Percentiles rank a stretch among this genome's conserved stretches.
Conservation (phyloP, 2,113 vertebrate species). For the Holacanthus passer region DNA sequence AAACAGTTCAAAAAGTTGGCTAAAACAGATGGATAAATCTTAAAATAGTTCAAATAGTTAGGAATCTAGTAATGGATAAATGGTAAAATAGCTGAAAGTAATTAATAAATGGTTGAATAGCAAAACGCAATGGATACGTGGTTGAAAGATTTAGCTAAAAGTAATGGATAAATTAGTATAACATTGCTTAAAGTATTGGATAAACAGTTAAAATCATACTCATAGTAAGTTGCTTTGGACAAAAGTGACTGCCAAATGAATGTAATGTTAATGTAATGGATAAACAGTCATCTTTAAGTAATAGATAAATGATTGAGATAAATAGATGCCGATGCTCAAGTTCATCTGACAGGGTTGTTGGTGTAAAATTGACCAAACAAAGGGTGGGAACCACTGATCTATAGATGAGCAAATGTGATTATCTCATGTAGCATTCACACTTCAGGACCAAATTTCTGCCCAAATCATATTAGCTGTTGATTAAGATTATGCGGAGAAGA, state of each 20-base stretch:
- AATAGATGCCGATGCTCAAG: no score
- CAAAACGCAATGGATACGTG: no score
- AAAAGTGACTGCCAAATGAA: neutral
- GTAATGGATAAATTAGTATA: neutral
- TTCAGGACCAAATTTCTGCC: neutral
- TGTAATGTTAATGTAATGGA: neutral
- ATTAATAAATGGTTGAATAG: neutral
- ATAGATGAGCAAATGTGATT: neutral
- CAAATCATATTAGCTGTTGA: neutral
- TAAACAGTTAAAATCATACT: neutral
- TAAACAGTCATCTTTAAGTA: no score
- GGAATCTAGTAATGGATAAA: neutral
- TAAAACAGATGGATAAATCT: neutral
- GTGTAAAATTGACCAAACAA: neutral
- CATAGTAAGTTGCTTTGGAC: neutral
- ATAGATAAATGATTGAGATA: neutral
- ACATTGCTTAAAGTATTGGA: neutral
- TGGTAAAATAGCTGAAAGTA: neutral
- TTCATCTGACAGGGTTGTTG: neutral
- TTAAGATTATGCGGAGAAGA: neutral
- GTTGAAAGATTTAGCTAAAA: neutral
- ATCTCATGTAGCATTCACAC: constrained; percentile 1
- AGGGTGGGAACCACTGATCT: constrained; percentile 2
- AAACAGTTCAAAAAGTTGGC: neutral
- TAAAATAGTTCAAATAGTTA: neutral